These are phyloP conservation scores for Opisthograptis luteolata DNA, from an alignment of 2,888 invertebrate species.

Conservation along the genomic window DNA sequence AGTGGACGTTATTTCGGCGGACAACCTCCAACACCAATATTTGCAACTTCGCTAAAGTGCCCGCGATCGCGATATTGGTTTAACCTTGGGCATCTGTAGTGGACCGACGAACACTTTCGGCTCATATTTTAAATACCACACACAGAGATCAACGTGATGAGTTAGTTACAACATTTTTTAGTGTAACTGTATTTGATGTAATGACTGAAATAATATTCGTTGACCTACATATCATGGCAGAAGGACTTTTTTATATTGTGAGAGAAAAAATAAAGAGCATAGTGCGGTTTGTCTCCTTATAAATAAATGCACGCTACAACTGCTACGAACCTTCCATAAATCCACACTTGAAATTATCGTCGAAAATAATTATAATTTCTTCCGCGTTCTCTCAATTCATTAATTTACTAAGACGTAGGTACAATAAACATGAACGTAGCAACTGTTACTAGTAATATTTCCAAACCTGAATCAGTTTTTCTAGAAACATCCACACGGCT, in stretches of 20 bases:
- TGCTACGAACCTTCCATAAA: background rate
- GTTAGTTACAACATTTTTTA: too few species aligned
- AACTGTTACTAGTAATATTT: background rate
- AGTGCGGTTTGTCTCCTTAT: too few species aligned
- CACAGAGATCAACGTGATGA: background rate
- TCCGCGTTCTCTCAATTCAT: conserved; percentile 23
- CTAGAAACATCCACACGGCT: background rate
- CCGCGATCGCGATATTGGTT: conserved; percentile 58
- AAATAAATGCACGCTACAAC: too few species aligned
- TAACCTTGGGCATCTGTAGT: conserved; percentile 50
- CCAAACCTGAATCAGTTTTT: background rate
- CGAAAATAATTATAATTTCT: conserved; percentile 5
- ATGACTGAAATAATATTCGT: too few species aligned
- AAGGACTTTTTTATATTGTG: too few species aligned
- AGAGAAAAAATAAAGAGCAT: too few species aligned
- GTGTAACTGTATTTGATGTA: too few species aligned
- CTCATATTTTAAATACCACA: conserved; percentile 14
- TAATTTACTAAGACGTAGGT: background rate
- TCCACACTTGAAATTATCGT: conserved; percentile 3
- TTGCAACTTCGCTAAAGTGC: conserved; percentile 50
- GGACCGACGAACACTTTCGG: conserved; percentile 15
- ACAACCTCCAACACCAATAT: conserved; percentile 37
- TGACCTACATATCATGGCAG: too few species aligned
- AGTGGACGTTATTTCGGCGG: conserved; percentile 35
- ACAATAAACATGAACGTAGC: background rate